Evolutionary conservation across 2,113 vertebrate species (phyloP), one percentile per base, ranked within the genome.

Genomic region (Peromyscus californicus): DNA sequence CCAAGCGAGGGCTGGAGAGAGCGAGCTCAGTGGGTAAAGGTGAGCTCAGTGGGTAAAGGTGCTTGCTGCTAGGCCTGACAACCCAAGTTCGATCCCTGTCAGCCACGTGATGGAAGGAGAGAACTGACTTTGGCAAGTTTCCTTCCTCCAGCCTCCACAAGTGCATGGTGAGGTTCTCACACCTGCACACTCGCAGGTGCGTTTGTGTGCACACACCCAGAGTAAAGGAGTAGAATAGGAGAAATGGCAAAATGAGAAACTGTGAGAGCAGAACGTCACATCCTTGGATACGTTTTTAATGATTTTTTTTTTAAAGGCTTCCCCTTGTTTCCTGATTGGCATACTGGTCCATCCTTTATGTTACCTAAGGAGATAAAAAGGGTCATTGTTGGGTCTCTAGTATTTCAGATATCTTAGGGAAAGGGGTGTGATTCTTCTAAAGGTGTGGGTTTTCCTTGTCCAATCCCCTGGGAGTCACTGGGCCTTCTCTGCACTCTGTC

Each of bases 401-500:
- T 95, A 84, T 80, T 96, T 96, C 70, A 95, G 85, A 36, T 72
- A 82, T 85, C 98, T 97, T 76, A 89, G 92, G 89, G 94, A 97
- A 96, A 89, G 95, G 94, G 45, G 70, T 92, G 39, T 61, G 67
- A 72, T 80, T 96, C 89, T 80, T 75, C 61, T 17, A 85, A 89
- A 90, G 1, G 22, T 6, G 0, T 82, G 8, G 24, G 74, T 94
- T 96, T 97, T 89, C 69, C 91, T 90, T 96, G 82, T 51, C 92
- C 22, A 16, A 17, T 16, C 90, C 13, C 94, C 42, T 91, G 89
- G 89, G 36, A 29, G 76, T 83, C 92, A 4, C 33, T 59, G 89
- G 94, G 94, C 94, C 97, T 94, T 87, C 92, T 96, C 92, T 95
- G 74, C 96, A 93, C 91, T 98, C 89, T 90, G 63, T 98, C 89